A percentile compares a stretch with the other conserved stretches of the same genome.
Evolutionary conservation across 2,888 invertebrate species (phyloP).

Genomic region (Bugula neritina): DNA sequence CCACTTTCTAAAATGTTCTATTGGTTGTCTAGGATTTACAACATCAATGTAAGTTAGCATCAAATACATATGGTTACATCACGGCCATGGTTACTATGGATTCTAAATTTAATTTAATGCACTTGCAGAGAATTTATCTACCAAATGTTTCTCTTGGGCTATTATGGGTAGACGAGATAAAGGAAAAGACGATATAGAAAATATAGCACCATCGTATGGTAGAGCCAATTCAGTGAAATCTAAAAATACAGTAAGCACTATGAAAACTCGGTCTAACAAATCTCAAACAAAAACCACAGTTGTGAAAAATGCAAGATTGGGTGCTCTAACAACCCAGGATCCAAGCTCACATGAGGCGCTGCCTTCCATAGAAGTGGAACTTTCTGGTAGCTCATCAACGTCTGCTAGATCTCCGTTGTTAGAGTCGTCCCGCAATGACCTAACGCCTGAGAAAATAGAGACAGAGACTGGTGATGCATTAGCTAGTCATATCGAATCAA

Average conservation of each 20-base stretch:
- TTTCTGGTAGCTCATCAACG: background rate
- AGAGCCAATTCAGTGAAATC: background rate
- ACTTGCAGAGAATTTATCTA: too few species aligned
- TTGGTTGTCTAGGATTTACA: too few species aligned
- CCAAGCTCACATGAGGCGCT: too few species aligned
- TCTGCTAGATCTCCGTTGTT: background rate
- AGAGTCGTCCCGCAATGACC: conserved; percentile 3
- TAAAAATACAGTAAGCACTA: background rate
- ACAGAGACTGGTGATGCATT: background rate
- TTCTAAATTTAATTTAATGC: too few species aligned
- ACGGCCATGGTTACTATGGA: too few species aligned
- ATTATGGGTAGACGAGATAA: background rate
- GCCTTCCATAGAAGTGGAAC: too few species aligned
- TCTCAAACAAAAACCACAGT: too few species aligned
- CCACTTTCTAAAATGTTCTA: too few species aligned
- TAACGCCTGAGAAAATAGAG: background rate
- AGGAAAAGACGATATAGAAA: background rate
- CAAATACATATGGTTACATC: too few species aligned
- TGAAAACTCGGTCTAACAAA: background rate
- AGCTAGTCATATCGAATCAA: background rate
- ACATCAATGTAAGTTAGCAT: too few species aligned
- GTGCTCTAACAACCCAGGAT: too few species aligned
- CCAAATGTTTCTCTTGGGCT: background rate
- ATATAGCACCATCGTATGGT: background rate
- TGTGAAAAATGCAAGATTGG: too few species aligned